Evolutionary conservation across 2,797 vertebrate genomes (phyloP), one percentile per base, ranked within the genome.

Genomic region (Trachops cirrhosus): DNA sequence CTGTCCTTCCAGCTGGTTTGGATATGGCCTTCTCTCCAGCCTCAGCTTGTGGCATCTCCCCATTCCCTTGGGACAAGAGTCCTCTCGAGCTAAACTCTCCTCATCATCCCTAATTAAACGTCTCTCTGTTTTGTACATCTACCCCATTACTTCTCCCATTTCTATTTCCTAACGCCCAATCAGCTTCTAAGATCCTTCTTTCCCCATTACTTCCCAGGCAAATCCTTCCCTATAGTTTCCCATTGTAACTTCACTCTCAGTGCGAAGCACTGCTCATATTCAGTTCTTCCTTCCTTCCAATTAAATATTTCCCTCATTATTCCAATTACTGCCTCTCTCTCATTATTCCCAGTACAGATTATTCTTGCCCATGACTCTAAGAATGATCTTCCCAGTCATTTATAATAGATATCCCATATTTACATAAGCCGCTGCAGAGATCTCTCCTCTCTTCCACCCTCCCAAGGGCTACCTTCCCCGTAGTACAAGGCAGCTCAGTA

Each of bases 1-100:
- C 64, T 6, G 29, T 12, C 29, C 44, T 24, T 70, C 1, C 9
- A 41, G 1, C 3, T 1, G 16, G 24, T 44, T 44, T 3, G 0
- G 8, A 29, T 9, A 5, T 19, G 64, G 22, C 6, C 6, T 21
- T 50, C 83, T 59, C 44, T 32, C 67, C 39, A 0, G 14, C 34
- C 50, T 34, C 9, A 16, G 16, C 71, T 2, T 1, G 34, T 19
- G 50, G 12, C 71, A 4, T 2, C n/a, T 26, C 52, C 32, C 15
- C 50, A 10, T 5, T 34, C n/a, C 77, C 34, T 67, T 54, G 1
- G 24, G n/a, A 48, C 1, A n/a, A 50, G 39, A 64, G 21, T 14
- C 70, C 86, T 89, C 41, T 78, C 52, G 34, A 19, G 41, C 16
- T 46, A 24, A 73, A n/a, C 52, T 54, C 68, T 59, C 21, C n/a